Percentiles rank a stretch among this genome's conserved stretches.
These are phyloP conservation scores for Anolis sagrei DNA, from an alignment of 2,113 vertebrate genomes.

Conservation along the genomic window DNA sequence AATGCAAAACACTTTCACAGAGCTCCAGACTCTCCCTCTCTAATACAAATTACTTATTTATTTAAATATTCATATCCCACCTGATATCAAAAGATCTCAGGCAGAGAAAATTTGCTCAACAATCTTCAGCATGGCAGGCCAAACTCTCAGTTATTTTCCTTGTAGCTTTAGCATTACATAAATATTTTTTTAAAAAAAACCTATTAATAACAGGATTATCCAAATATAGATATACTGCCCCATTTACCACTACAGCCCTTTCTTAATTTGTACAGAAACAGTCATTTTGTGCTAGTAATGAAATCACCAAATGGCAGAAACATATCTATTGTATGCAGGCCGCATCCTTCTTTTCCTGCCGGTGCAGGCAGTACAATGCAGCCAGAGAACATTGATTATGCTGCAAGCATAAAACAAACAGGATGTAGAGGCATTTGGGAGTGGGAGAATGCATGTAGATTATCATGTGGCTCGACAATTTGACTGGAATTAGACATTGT, in stretches of 20 bases:
- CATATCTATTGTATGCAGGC: constrained; percentile 5
- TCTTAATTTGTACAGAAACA: not conserved
- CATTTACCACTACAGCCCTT: not conserved
- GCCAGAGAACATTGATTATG: not conserved
- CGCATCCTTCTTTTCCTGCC: not conserved
- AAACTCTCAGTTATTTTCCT: not conserved
- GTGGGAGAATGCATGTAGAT: not conserved
- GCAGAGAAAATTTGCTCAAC: not conserved
- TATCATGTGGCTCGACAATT: not conserved
- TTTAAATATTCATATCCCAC: no score
- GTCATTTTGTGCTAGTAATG: constrained; percentile 34
- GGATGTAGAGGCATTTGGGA: not conserved
- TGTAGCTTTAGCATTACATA: not conserved
- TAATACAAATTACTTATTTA: not conserved
- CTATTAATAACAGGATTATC: constrained; percentile 26
- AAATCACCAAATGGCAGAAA: constrained; percentile 6
- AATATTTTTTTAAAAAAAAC: no score
- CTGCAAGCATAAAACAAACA: rapidly evolving
- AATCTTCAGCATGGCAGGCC: not conserved
- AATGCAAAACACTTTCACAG: not conserved
- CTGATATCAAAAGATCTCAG: no score
- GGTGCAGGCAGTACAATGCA: constrained; percentile 26
- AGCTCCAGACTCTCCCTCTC: not conserved
- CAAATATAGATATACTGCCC: constrained; percentile 24
- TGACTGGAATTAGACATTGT: not conserved